Evolutionary conservation across 2,113 vertebrate genomes (phyloP).

Genomic region (Pongo abelii): DNA sequence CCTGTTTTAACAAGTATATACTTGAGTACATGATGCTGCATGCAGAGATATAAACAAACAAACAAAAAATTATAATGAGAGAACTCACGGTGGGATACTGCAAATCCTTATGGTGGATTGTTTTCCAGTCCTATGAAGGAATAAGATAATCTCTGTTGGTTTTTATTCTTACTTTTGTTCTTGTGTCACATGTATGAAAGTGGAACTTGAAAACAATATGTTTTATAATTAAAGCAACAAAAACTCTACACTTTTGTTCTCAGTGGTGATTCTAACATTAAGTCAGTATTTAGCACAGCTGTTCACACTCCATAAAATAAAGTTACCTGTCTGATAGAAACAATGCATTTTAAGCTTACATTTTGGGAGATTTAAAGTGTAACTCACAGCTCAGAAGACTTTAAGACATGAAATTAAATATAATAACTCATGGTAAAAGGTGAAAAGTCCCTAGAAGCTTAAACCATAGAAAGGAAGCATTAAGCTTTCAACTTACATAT

Average conservation of each 20-base stretch:
- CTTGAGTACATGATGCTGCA: not conserved
- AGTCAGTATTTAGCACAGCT: constrained; percentile 53
- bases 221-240: not conserved
- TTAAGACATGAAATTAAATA: constrained; percentile 54
- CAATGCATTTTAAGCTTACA: constrained; percentile 43
- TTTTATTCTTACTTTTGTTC: constrained; percentile 9
- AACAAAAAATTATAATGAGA: not conserved
- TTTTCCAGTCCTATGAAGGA: not conserved
- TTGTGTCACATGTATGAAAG: constrained; percentile 8
- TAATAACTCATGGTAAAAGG: constrained; percentile 48
- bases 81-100: not conserved
- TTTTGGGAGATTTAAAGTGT: constrained; percentile 57
- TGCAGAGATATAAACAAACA: not conserved
- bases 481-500: not conserved
- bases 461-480: not conserved
- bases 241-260: constrained; percentile 11
- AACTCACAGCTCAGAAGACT: constrained; percentile 10
- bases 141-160: not conserved
- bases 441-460: constrained; percentile 49
- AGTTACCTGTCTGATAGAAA: constrained; percentile 39
- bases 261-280: constrained; percentile 42
- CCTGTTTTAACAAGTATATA: not conserved
- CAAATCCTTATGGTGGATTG: not conserved
- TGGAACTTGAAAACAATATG: not conserved
- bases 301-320: constrained; percentile 54